Conservation (phyloP, 2,113 vertebrate genomes). For the Hippolais icterina region DNA sequence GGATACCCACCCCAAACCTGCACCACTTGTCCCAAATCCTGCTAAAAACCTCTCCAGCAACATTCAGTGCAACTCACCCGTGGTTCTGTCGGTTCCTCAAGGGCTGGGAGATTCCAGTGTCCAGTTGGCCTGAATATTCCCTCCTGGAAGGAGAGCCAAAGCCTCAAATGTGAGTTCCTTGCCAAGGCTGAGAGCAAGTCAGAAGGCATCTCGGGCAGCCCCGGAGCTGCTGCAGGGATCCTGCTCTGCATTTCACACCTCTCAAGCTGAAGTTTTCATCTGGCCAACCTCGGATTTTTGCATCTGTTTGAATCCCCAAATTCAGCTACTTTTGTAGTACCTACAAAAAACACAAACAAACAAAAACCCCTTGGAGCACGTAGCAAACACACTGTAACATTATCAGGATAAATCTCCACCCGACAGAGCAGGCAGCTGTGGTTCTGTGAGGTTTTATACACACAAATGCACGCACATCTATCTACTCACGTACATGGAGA, state of each 20-base stretch:
- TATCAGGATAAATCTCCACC: not conserved
- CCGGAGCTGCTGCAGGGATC: not conserved
- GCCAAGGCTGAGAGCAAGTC: not conserved
- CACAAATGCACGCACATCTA: not conserved
- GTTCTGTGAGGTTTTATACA: not conserved
- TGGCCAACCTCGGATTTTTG: not conserved
- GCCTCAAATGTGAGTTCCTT: not conserved
- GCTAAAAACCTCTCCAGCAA: not conserved
- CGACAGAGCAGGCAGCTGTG: not conserved
- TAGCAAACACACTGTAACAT: not conserved
- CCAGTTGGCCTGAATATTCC: accelerated
- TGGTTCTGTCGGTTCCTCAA: not conserved
- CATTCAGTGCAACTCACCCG: not conserved
- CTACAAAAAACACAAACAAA: not conserved
- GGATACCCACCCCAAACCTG: not conserved
- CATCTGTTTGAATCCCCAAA: not conserved
- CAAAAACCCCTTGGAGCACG: not conserved
- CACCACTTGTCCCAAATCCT: accelerated
- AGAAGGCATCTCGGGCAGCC: not conserved
- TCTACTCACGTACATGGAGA: not conserved
- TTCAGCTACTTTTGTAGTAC: not conserved
- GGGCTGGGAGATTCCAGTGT: not conserved
- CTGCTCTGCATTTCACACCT: not conserved
- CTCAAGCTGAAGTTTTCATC: not conserved
- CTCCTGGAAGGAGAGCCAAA: not conserved